phyloP scores from a whole-genome alignment of 2,113 vertebrate species.

The Zootoca vivipara region DNA sequence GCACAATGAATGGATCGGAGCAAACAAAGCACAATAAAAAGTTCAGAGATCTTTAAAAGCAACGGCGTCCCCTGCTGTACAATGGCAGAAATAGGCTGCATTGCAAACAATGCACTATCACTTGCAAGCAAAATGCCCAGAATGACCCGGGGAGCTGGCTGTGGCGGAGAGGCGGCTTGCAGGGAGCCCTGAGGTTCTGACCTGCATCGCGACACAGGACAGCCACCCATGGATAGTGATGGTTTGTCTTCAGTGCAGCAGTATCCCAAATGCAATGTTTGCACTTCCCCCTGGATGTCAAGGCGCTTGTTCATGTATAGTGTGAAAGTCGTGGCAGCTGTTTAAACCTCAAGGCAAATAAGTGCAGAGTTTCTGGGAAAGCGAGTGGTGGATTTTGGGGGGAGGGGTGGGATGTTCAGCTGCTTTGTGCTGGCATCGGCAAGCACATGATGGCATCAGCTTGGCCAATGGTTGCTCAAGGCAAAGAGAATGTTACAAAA shows the following conservation, averaged over 20 bases:
- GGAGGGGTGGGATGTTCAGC: no score
- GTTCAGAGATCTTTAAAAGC: constrained; percentile 42
- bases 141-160: not conserved
- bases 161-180: not conserved
- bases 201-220: not conserved
- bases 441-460: no score
- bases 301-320: not conserved
- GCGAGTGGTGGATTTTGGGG: not conserved
- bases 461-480: not conserved
- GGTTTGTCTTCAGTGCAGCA: not conserved
- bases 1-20: constrained; percentile 19
- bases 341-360: not conserved
- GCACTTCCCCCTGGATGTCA: not conserved
- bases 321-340: not conserved
- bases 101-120: accelerated
- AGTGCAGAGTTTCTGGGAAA: not conserved
- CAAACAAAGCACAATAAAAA: constrained; percentile 4
- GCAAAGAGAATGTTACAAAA: constrained; percentile 6
- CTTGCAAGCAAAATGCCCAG: not conserved
- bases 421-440: no score
- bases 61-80: constrained; percentile 40
- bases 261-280: not conserved
- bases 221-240: not conserved
- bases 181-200: not conserved
- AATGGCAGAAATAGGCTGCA: not conserved